Conservation (phyloP, 1,140 invertebrate species). For the Cydia fagiglandana region DNA sequence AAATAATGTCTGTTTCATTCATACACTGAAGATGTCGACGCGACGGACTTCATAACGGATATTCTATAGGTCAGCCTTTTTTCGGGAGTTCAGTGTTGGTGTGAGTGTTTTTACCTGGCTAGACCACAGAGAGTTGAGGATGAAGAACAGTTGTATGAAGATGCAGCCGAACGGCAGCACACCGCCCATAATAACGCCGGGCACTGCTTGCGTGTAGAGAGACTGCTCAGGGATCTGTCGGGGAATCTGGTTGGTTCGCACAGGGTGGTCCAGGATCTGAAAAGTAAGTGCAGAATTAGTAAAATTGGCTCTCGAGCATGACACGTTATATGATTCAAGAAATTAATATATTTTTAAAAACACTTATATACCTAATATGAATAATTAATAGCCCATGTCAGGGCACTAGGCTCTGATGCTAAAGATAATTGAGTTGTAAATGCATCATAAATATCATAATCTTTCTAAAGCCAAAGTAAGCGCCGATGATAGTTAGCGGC, state of each 20-base stretch:
- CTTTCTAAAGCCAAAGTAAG: slow-evolving; percentile 99
- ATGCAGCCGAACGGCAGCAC: slow-evolving; percentile 99
- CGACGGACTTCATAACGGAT: background rate
- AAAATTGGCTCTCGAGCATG: background rate
- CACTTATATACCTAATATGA: too few relatives aligned
- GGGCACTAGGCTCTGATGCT: too few relatives aligned
- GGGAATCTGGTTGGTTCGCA: slow-evolving; percentile 99
- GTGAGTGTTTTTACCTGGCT: slow-evolving; percentile 81
- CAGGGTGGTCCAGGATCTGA: slow-evolving; percentile 96
- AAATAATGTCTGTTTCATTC: too few relatives aligned
- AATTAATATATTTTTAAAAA: too few relatives aligned
- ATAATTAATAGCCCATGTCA: too few relatives aligned
- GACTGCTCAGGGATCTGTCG: slow-evolving; percentile 98
- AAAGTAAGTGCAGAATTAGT: background rate
- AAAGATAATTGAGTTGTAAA: too few relatives aligned
- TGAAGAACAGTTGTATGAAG: slow-evolving; percentile 99
- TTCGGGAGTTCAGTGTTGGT: too few relatives aligned
- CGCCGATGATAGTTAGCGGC: slow-evolving; percentile 83
- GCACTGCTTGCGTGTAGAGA: slow-evolving; percentile 96
- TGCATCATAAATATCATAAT: too few relatives aligned
- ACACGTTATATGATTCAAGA: too few relatives aligned
- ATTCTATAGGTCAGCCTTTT: too few relatives aligned
- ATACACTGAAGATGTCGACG: background rate
- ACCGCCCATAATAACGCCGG: slow-evolving; percentile 97
- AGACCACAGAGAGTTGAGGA: slow-evolving; percentile 99